Percentiles rank a stretch among this genome's conserved stretches.
Conservation (phyloP, 2,888 invertebrate species). For the Macrophya annulata region DNA sequence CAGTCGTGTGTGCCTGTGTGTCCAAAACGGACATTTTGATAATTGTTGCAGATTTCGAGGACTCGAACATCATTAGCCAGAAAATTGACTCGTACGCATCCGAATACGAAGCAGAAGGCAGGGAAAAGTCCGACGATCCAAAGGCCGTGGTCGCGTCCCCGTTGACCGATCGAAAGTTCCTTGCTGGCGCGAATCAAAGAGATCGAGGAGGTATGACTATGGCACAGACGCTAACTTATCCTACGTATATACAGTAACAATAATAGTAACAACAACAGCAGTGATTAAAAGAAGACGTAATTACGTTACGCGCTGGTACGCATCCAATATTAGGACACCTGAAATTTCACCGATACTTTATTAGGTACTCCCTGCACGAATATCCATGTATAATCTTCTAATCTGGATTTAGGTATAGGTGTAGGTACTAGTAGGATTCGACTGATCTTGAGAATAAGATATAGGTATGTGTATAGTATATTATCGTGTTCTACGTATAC, state of each 20-base stretch:
- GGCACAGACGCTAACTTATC: neutral
- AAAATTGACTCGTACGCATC: constrained; percentile 73
- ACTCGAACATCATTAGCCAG: constrained; percentile 75
- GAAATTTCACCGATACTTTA: neutral
- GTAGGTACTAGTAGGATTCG: neutral
- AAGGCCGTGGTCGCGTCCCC: constrained; percentile 72
- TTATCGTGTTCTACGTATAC: too few relatives aligned
- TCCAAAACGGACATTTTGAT: neutral
- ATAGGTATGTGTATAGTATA: neutral
- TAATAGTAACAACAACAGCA: neutral
- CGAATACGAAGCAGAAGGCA: constrained; percentile 72
- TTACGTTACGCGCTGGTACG: neutral
- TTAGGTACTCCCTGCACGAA: too few relatives aligned
- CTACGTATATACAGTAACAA: neutral
- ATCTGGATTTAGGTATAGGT: too few relatives aligned
- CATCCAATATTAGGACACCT: neutral
- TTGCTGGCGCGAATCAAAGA: constrained; percentile 74
- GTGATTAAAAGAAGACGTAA: neutral
- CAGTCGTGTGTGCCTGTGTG: neutral
- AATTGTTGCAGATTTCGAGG: constrained; percentile 69
- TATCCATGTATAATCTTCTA: too few relatives aligned
- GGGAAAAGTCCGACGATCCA: constrained; percentile 75
- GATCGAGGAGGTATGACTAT: constrained; percentile 71
- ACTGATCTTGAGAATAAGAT: neutral
- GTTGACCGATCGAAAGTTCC: constrained; percentile 73